Base-by-base conservation (phyloP, 2,113 vertebrate species). In the Calyptommatus sinebrachiatus region DNA sequence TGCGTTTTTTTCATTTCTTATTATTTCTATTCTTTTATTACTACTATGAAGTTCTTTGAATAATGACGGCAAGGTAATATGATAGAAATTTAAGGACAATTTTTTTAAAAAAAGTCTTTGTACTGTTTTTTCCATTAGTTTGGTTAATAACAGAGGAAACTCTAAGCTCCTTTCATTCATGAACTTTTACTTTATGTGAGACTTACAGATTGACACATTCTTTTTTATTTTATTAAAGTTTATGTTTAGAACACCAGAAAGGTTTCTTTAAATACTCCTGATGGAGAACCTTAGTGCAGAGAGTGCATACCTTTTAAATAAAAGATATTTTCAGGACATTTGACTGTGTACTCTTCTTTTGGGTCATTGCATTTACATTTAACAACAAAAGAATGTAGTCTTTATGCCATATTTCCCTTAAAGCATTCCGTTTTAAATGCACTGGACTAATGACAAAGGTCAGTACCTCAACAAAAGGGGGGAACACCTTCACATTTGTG, bases 321-420 rank as follows among this genome's bases (percentile, higher is more conserved):
- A 73, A 76, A 89, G 76, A 80, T 77, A 83, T 85, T 91, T 89
- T 89, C 71, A 90, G 85, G 85, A 83, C 84, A 81, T 83, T 85
- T 28, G 83, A 79, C 72, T 86, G 84, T 71, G 68, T 0, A 79
- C 48, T 85, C 83, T 82, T 66, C 73, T 89, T 91, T 78, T 91
- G 86, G 85, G 80, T 89, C 90, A 88, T 67, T n/a, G 28, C 1
- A 0, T 21, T 79, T n/a, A 45, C 35, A 71, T 12, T 50, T 78
- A 81, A 72, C 77, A 88, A 86, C 65, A 77, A 81, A 85, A 82
- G 81, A 66, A 77, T 88, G 72, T 5, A 88, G 79, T 65, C 78
- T 87, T 86, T 77, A 77, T 78, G 77, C 67, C 77, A 26, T 0
- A 0, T 81, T 83, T 91, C 84, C 89, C 87, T 80, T 79, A 84